Evolutionary conservation across 2,113 vertebrate genomes (phyloP).

Genomic region (Eclectus roratus): DNA sequence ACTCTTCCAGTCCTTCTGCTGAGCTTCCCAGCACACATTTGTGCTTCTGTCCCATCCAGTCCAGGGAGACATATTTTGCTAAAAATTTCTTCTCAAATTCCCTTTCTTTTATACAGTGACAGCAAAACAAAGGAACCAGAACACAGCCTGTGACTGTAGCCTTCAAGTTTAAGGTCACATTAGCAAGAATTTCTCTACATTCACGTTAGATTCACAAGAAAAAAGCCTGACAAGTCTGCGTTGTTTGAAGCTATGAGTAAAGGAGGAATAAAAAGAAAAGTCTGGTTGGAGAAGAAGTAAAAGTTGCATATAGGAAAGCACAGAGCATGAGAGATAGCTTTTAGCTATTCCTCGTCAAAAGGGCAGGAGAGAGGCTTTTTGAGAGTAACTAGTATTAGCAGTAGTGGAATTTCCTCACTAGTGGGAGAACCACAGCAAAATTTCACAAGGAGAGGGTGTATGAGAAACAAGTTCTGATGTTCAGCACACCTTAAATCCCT

Average conservation of each 20-base stretch:
- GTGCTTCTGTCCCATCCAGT: not conserved
- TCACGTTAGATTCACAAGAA: not conserved
- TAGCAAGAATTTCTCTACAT: not conserved
- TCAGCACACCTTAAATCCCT: not conserved
- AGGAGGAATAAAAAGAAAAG: not conserved
- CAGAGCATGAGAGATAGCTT: not conserved
- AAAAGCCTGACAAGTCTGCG: not conserved
- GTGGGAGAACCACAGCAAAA: not conserved
- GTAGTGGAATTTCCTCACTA: not conserved
- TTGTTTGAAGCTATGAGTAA: not conserved
- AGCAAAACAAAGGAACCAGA: not conserved
- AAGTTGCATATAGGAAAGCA: not conserved
- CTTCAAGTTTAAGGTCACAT: not conserved
- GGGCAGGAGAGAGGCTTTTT: not conserved
- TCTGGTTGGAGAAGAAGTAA: not conserved
- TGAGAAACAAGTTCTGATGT: not conserved
- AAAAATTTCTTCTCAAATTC: not conserved
- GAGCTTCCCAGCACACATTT: not conserved
- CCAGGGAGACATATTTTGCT: not conserved
- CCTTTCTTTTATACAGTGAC: not conserved
- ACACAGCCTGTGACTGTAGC: not conserved
- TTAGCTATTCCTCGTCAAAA: not conserved
- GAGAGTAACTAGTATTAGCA: not conserved
- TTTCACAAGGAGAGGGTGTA: not conserved
- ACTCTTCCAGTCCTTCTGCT: not conserved